A percentile compares a stretch with the other conserved stretches of the same genome.
phyloP scores from a whole-genome alignment of 2,113 vertebrate species.

The Megatriorchis doriae region DNA sequence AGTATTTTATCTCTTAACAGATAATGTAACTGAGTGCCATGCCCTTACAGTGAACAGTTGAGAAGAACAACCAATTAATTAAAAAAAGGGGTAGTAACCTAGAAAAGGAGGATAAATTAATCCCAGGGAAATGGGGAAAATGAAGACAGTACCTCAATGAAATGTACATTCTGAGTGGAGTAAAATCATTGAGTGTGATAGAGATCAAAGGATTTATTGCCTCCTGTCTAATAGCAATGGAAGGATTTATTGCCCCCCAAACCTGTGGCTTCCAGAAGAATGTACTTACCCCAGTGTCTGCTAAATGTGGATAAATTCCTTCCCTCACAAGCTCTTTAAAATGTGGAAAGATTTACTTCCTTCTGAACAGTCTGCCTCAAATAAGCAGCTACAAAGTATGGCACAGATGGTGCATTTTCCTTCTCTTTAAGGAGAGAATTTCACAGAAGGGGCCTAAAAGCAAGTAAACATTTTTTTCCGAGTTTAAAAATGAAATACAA shows the following conservation, averaged over 20 bases:
- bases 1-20: background rate
- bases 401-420: constrained; percentile 16
- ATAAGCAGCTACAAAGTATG: constrained; percentile 20
- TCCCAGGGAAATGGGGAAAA: constrained; percentile 9
- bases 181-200: constrained; percentile 44
- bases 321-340: constrained; percentile 39
- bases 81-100: background rate
- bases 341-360: constrained; percentile 60
- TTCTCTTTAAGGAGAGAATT: background rate
- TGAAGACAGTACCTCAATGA: constrained; percentile 14
- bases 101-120: constrained; percentile 11
- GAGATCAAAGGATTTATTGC: constrained; percentile 61
- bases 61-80: constrained; percentile 21
- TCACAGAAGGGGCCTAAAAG: background rate
- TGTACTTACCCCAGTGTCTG: constrained; percentile 53
- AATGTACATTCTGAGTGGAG: constrained; percentile 11
- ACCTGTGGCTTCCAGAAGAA: constrained; percentile 57
- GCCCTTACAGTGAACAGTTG: background rate
- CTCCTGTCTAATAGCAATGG: constrained; percentile 33
- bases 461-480: background rate
- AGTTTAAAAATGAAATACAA: background rate
- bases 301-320: constrained; percentile 46
- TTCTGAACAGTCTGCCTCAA: constrained; percentile 20
- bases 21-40: background rate
- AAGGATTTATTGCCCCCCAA: constrained; percentile 57